Evolutionary conservation across 2,113 vertebrate genomes (phyloP), one percentile per base, ranked within the genome.

Genomic region (Cryptotis parvus): DNA sequence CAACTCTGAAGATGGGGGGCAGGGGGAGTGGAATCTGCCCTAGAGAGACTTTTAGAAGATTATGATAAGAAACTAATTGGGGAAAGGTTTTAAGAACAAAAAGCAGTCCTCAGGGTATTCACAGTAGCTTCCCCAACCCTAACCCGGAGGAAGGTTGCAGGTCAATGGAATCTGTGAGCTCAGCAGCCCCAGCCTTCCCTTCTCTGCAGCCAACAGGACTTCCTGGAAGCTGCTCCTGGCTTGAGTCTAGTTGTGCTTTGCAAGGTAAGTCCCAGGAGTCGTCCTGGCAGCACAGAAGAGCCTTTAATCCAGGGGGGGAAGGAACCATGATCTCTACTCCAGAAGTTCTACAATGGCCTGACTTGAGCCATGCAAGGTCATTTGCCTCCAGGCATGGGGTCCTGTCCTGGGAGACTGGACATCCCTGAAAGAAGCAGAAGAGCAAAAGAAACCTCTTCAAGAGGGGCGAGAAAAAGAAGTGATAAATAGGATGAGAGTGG

Each of bases 21-120:
- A 37, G 76, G 69, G n/a, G 84, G 87, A 80, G 9, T 26, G 8
- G 11, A 3, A 41, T 35, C 52, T 55, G 35, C 63, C 45, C 33
- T 73, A 43, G 22, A 69, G 33, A 87, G 84, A 87, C 8, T 11
- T 80, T 15, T 15, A 80, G 63, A 79, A 83, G 49, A 63, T 58
- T 16, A 24, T 58, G 55, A 61, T 3, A 58, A 52, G 6, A 39
- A 6, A 58, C 70, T 43, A n/a, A 80, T 12, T 49, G 81, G 52
- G n/a, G 26, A 45, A 69, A 11, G n/a, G 68, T 52, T 91, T 81
- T 89, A 76, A 84, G 22, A 93, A 72, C 73, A 91, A 86, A 92
- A 49, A 65, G 43, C 6, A 20, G 65, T 1, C 26, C 72, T 92
- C 66, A 61, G 58, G 18, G 4, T 37, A 75, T 58, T 82, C 22